Evolutionary conservation across 1,140 invertebrate species (phyloP).

Genomic region (Oreohelix idahoensis): DNA sequence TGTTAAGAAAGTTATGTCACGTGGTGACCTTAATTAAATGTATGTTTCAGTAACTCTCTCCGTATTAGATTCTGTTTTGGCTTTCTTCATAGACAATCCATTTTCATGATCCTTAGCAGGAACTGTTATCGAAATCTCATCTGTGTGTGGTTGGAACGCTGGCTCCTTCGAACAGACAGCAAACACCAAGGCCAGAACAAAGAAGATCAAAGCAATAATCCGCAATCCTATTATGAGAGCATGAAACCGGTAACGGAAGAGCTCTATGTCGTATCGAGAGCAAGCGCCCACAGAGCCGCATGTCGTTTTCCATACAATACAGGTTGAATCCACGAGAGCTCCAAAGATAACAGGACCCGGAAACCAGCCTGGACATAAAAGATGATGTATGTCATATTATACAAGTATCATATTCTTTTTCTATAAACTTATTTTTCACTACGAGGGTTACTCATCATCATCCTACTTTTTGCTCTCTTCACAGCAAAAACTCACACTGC

Average conservation of each 20-base stretch:
- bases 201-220: not conserved
- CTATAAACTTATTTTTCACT: no score
- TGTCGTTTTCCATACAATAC: conserved; percentile 46
- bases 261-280: conserved; percentile 43
- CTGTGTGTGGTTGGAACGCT: not conserved
- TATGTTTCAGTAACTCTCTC: not conserved
- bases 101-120: not conserved
- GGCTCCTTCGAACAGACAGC: not conserved
- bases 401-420: no score
- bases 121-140: not conserved
- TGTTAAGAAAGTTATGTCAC: no score
- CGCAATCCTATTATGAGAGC: not conserved
- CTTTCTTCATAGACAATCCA: not conserved
- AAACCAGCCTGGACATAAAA: conserved; percentile 48
- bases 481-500: no score
- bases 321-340: conserved; percentile 50
- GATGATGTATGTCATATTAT: no score
- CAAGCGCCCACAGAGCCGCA: conserved; percentile 43
- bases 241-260: conserved; percentile 33
- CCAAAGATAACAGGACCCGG: conserved; percentile 56
- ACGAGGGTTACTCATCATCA: no score
- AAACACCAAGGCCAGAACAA: not conserved
- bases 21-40: not conserved
- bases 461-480: no score
- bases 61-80: not conserved